These are phyloP conservation scores for Malurus melanocephalus DNA, from an alignment of 2,113 vertebrate genomes.

Conservation along the genomic window DNA sequence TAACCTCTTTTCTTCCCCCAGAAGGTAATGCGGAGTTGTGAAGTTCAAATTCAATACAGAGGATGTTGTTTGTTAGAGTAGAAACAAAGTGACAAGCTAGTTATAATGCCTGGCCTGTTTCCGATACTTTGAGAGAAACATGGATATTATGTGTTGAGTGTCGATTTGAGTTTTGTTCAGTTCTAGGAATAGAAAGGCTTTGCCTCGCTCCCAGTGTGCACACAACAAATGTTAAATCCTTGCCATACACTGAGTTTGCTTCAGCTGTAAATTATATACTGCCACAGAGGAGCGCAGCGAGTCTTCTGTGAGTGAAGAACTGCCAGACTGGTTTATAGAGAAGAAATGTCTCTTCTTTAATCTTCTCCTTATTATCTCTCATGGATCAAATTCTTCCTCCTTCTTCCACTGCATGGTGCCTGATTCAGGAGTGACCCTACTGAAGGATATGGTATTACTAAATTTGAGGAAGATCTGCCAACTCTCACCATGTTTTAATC, in stretches of 20 bases:
- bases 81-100: conserved; percentile 34
- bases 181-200: background rate
- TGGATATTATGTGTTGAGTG: background rate
- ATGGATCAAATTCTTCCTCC: background rate
- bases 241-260: background rate
- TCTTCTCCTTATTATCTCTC: conserved; percentile 3
- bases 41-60: conserved; percentile 28
- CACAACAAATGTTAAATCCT: conserved; percentile 1
- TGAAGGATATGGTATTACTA: background rate
- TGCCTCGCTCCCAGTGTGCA: background rate
- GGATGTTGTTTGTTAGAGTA: conserved; percentile 27
- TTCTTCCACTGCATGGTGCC: background rate
- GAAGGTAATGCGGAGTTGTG: conserved; percentile 37
- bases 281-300: background rate
- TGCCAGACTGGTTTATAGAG: background rate
- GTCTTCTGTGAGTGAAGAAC: background rate
- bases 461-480: background rate
- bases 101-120: conserved; percentile 16
- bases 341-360: background rate
- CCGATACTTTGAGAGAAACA: conserved; percentile 26
- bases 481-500: background rate
- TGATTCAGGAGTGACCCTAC: background rate
- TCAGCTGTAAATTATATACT: conserved; percentile 32
- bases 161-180: conserved; percentile 20
- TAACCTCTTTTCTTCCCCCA: conserved; percentile 13